Evolutionary conservation across 1,140 invertebrate genomes (phyloP), one percentile per base, ranked within the genome.

Genomic region (Panagrolaimus sp.): DNA sequence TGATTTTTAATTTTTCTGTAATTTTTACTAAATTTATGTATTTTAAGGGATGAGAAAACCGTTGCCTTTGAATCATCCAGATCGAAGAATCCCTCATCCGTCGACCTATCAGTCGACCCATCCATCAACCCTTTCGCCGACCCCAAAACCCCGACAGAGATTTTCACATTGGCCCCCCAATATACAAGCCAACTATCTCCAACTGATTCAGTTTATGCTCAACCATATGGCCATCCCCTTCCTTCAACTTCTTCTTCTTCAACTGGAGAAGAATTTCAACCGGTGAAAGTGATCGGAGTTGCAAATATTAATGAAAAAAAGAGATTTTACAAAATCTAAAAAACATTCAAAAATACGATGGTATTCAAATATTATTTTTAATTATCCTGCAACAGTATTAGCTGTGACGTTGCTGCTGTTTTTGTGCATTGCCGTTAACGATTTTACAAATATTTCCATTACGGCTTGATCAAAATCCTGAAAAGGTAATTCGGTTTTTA

Each of bases 391-490:
- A 4, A 15, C 68, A 9, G 63, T 68, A 8, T 26, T 71, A 7
- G 24, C 67, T 65, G 1, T 69, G 10, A 63, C 73, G 2, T 14
- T 74, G n/a, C 15, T 74, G 45, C 43, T 71, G 44, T 72, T 67
- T 9, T 63, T 63, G 66, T 24, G 45, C 67, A 26, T 48, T 80
- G 28, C 78, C 78, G 15, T 24, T 58, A 4, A n/a, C 24, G 10
- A 9, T 78, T 17, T 62, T 80, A 14, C 55, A 58, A 28, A 21
- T 75, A 15, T 72, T 67, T 17, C 79, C 79, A 1, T 47, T 81
- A 15, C 43, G 48, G 10, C 64, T 80, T 12, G 69, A 73, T 12
- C 68, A 71, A 65, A 80, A 78, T 72, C 78, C 79, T 0, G 79
- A 80, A 68, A 81, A 79, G 58, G 78, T 80, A 15, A 28, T 15